Evolutionary conservation across 2,888 invertebrate species (phyloP).

Genomic region (Oscheius onirici): DNA sequence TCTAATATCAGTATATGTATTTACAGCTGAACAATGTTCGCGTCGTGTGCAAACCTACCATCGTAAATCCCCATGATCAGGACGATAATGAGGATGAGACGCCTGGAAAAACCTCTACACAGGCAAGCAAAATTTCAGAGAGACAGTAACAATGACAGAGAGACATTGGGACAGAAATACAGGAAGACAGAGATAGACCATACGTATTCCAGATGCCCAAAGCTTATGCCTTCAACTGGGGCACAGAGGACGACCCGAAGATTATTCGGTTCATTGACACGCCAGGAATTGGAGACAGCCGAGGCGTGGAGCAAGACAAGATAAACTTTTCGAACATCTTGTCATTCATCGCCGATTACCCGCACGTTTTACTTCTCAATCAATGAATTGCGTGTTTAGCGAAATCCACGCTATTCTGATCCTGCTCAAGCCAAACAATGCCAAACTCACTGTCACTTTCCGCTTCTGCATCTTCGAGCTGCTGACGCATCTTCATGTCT

Average conservation of each 20-base stretch:
- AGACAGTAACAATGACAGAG: no score
- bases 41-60: not conserved
- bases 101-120: no score
- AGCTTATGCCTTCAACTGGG: no score
- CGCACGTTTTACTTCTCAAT: not conserved
- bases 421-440: conserved; percentile 49
- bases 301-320: not conserved
- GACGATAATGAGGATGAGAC: no score
- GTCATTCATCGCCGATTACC: conserved; percentile 14
- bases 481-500: conserved; percentile 50
- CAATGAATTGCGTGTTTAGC: not conserved
- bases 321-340: not conserved
- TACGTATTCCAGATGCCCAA: no score
- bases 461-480: conserved; percentile 58
- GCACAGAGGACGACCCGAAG: no score
- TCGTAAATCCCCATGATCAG: not conserved
- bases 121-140: no score
- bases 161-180: no score
- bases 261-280: not conserved
- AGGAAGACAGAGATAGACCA: no score
- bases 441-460: conserved; percentile 40
- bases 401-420: conserved; percentile 49
- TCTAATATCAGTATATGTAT: not conserved
- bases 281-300: not conserved
- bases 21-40: not conserved